These are phyloP conservation scores for Cossypha niveicapilla DNA, from an alignment of 2,797 vertebrate genomes.

Conservation along the genomic window DNA sequence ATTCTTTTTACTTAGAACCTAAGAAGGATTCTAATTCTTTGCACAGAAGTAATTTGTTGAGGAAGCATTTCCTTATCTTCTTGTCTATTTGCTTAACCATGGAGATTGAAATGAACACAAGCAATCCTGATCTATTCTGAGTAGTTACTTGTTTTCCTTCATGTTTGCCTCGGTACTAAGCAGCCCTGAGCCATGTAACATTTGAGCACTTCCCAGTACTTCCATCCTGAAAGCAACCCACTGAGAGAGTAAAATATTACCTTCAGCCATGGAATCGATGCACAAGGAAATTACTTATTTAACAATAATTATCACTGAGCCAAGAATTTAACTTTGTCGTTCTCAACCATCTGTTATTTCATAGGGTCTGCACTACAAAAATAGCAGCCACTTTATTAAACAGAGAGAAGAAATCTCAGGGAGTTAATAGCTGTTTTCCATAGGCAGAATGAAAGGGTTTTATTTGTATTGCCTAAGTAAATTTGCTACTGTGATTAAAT, in stretches of 20 bases:
- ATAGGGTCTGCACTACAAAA: background rate
- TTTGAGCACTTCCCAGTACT: background rate
- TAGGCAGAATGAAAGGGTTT: background rate
- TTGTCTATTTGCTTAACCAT: background rate
- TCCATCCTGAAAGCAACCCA: background rate
- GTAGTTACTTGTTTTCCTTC: background rate
- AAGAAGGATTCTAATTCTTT: background rate
- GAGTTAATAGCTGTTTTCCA: background rate
- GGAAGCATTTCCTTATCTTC: constrained; percentile 4
- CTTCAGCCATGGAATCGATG: background rate
- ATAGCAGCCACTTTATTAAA: background rate
- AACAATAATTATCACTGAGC: background rate
- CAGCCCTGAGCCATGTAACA: background rate
- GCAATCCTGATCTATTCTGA: background rate
- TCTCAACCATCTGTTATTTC: background rate
- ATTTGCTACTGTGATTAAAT: background rate
- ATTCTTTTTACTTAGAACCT: background rate
- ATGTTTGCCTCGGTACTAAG: background rate
- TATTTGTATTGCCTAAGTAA: background rate
- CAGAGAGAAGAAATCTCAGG: background rate
- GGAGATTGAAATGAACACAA: background rate
- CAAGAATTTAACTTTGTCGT: background rate
- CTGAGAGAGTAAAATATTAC: background rate
- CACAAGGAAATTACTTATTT: constrained; percentile 8
- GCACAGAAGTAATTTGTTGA: background rate